A percentile compares a stretch with the other conserved stretches of the same genome.
These are phyloP conservation scores for Timema cristinae DNA, from an alignment of 2,888 invertebrate species.

Conservation along the genomic window DNA sequence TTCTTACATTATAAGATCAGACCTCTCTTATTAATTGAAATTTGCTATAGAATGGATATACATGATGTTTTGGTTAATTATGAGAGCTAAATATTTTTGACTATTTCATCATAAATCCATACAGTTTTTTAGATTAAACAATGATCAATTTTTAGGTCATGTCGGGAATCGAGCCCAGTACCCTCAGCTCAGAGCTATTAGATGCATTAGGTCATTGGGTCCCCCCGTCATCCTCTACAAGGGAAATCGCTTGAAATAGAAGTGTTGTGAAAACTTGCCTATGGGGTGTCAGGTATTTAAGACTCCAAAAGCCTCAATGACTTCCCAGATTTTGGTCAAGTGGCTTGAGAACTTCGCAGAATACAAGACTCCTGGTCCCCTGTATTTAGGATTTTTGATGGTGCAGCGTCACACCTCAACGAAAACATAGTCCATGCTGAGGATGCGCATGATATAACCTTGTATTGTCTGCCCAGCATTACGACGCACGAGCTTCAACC, in stretches of 20 bases:
- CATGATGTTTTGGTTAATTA: too few relatives aligned
- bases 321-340: background rate
- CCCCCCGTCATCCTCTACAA: slow-evolving; percentile 39
- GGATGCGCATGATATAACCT: background rate
- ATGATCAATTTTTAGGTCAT: slow-evolving; percentile 34
- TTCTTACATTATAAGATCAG: too few relatives aligned
- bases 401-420: background rate
- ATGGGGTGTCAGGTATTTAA: background rate
- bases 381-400: slow-evolving; percentile 7
- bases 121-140: background rate
- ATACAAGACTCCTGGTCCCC: slow-evolving; percentile 1
- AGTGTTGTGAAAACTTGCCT: background rate
- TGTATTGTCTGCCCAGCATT: slow-evolving; percentile 7
- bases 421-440: slow-evolving; percentile 1
- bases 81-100: too few relatives aligned
- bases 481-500: slow-evolving; percentile 9
- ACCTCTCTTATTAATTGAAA: too few relatives aligned
- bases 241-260: slow-evolving; percentile 15
- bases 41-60: too few relatives aligned
- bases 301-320: slow-evolving; percentile 10
- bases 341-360: slow-evolving; percentile 5
- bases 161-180: slow-evolving; percentile 32
- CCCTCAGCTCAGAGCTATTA: slow-evolving; percentile 31
- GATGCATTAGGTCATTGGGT: slow-evolving; percentile 37
- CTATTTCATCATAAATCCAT: too few relatives aligned